Conservation (phyloP, 2,113 vertebrate species). For the Anser cygnoides region DNA sequence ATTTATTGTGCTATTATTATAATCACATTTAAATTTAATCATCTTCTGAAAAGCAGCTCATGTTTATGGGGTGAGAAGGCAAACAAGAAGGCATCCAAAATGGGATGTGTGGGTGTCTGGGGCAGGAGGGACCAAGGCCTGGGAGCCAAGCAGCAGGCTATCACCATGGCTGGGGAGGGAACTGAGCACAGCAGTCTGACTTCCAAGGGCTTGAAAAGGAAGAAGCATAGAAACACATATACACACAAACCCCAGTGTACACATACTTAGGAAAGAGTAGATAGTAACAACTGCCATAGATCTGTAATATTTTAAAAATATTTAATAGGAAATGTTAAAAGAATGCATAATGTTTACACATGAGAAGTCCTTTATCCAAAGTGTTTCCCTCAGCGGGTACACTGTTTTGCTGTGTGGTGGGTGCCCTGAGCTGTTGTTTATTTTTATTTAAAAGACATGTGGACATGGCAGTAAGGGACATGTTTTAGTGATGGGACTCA, state of each 20-base stretch:
- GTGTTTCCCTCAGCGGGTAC: background rate
- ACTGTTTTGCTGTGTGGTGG: background rate
- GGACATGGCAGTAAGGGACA: background rate
- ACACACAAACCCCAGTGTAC: background rate
- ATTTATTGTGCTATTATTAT: background rate
- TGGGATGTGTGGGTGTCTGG: background rate
- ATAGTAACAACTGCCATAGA: slow-evolving; percentile 43
- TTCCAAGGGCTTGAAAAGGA: background rate
- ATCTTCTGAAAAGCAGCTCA: background rate
- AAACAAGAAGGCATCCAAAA: background rate
- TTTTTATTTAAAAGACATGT: background rate
- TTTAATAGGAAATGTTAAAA: slow-evolving; percentile 26
- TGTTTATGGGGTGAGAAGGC: background rate
- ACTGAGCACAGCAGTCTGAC: background rate
- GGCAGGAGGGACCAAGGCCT: background rate
- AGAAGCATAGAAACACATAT: slow-evolving; percentile 24
- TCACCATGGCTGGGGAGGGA: background rate
- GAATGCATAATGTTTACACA: slow-evolving; percentile 6
- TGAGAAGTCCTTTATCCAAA: background rate
- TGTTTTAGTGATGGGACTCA: background rate
- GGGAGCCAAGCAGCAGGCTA: background rate
- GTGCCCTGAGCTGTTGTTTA: background rate
- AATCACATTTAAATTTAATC: background rate
- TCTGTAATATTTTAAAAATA: slow-evolving; percentile 13
- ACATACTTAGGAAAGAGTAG: background rate